A percentile compares a stretch with the other conserved stretches of the same genome.
These are phyloP conservation scores for Apis laboriosa DNA, from an alignment of 1,140 invertebrate species.

Conservation along the genomic window DNA sequence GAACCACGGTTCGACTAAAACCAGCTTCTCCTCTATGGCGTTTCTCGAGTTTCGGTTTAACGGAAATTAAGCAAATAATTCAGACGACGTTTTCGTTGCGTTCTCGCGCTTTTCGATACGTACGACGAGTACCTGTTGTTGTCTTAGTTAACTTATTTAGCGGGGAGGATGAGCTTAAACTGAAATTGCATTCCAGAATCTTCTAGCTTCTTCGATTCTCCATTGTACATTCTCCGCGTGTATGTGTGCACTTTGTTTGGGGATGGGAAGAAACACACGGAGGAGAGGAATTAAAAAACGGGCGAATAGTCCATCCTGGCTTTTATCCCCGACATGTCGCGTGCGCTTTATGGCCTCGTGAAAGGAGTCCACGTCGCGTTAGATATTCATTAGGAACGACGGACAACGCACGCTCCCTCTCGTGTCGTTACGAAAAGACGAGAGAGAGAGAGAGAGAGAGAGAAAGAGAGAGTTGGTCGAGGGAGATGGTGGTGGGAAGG, in stretches of 20 bases:
- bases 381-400: slow-evolving; percentile 63
- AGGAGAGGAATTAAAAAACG: slow-evolving; percentile 51
- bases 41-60: slow-evolving; percentile 71
- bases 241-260: too few species aligned
- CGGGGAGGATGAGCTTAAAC: too few species aligned
- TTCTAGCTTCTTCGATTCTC: too few species aligned
- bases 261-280: too few species aligned
- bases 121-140: too few species aligned
- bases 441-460: slow-evolving; percentile 32
- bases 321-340: slow-evolving; percentile 50
- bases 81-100: too few species aligned
- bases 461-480: not conserved
- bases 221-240: too few species aligned
- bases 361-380: slow-evolving; percentile 54
- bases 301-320: slow-evolving; percentile 22
- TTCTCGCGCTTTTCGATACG: too few species aligned
- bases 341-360: slow-evolving; percentile 53
- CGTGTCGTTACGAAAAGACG: slow-evolving; percentile 31
- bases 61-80: slow-evolving; percentile 79
- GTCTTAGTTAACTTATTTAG: too few species aligned
- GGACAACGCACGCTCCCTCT: slow-evolving; percentile 26
- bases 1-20: slow-evolving; percentile 1
- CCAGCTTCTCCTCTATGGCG: slow-evolving; percentile 32
- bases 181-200: too few species aligned
- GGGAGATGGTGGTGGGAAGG: not conserved